These are phyloP conservation scores for Plagiodera versicolora DNA, from an alignment of 2,888 invertebrate species.

Conservation along the genomic window DNA sequence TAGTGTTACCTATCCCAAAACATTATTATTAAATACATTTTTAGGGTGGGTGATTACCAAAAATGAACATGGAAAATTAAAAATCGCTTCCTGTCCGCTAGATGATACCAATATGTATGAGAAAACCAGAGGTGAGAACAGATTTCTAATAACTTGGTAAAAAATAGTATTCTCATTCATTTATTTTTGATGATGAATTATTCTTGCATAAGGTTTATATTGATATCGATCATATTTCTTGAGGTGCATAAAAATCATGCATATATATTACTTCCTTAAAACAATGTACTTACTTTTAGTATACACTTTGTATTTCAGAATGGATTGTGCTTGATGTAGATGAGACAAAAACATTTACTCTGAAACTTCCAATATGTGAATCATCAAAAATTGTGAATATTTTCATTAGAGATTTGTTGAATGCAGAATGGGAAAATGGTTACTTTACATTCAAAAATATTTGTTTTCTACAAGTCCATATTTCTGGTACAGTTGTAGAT, in stretches of 20 bases:
- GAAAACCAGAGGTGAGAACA: slow-evolving; percentile 22
- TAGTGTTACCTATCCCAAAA: not conserved
- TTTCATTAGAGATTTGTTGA: slow-evolving; percentile 24
- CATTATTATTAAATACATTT: too few species aligned
- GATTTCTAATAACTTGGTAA: too few species aligned
- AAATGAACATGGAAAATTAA: slow-evolving; percentile 24
- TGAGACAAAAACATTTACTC: slow-evolving; percentile 7
- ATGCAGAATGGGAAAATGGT: slow-evolving; percentile 14
- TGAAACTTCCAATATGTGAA: slow-evolving; percentile 11
- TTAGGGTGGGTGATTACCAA: slow-evolving; percentile 28
- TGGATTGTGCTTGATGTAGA: slow-evolving; percentile 17
- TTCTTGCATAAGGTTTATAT: too few species aligned
- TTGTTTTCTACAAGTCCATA: slow-evolving; percentile 12
- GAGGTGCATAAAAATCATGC: too few species aligned
- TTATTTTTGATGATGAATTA: too few species aligned
- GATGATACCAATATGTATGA: slow-evolving; percentile 23
- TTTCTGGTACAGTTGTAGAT: slow-evolving; percentile 23
- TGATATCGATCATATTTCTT: too few species aligned
- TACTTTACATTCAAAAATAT: slow-evolving; percentile 21
- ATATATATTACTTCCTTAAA: too few species aligned
- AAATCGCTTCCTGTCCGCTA: slow-evolving; percentile 22
- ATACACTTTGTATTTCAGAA: slow-evolving; percentile 19
- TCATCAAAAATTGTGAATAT: slow-evolving; percentile 12
- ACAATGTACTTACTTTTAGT: too few species aligned
- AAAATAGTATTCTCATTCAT: too few species aligned